Base-by-base conservation (phyloP, 2,113 vertebrate species). In the Silurus glanis region DNA sequence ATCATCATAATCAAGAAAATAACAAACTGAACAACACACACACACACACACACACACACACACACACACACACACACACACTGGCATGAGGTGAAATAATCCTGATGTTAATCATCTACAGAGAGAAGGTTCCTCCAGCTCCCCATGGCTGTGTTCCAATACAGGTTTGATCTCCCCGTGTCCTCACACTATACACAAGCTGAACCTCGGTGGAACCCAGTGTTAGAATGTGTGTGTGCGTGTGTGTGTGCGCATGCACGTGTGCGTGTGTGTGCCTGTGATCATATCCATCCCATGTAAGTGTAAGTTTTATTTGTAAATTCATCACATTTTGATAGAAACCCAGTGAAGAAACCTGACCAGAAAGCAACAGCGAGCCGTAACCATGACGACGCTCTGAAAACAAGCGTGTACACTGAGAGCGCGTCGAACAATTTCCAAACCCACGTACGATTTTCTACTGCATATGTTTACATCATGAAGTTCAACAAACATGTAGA, bases 1-100 rank as follows among this genome's bases (percentile, higher is more conserved):
- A 76, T 61, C 62, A 37, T 37, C 37, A 37, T 56, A 13, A 76
- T 53, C 28, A 13, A 86, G 86, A 79, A 89, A 92, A 92, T 87
- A 72, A 28, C 66, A 88, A 83, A 91, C 91, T 71, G 91, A 96
- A 98, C 96, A 28, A 91, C 84, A 94, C 92, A 93, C 93, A 85
- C 78, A 90, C 81, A 88, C 28, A 88, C 83, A 75, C 69, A 72
- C 51, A 61, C 69, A 37, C 78, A 76, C 81, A 90, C 82, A 88
- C 28, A 88, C 84, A 69, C 85, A 78, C 62, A 66, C 56, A 58
- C 56, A 58, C 53, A 55, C 66, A 74, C 59, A 37, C 37, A 19
- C 12, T 37, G 13, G 69, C 19, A 49, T 5, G 47, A 64, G 72
- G 74, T 25, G 16, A 56, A 85, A 55, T 47, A 80, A 79, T 56